These are phyloP conservation scores for Furnarius figulus DNA, from an alignment of 2,113 vertebrate genomes.

Conservation along the genomic window DNA sequence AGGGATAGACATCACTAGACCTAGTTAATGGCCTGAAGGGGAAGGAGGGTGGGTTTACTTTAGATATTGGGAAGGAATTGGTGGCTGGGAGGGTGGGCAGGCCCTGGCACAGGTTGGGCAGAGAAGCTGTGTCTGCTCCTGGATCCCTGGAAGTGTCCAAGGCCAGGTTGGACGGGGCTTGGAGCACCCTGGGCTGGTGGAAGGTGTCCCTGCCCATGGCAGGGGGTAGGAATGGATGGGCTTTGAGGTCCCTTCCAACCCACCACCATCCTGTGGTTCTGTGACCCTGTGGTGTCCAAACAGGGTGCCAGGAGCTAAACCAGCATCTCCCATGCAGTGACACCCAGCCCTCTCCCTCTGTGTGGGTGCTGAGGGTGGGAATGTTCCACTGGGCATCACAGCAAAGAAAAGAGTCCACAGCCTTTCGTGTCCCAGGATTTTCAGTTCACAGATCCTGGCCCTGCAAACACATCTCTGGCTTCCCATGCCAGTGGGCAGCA, in stretches of 20 bases:
- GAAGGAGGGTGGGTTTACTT: not conserved
- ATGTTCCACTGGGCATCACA: not conserved
- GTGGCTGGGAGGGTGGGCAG: not conserved
- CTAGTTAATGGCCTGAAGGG: not conserved
- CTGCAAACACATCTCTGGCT: not conserved
- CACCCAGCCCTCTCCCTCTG: not conserved
- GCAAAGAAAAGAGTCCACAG: not conserved
- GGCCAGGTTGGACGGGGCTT: not conserved
- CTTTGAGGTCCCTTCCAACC: not conserved
- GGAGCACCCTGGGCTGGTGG: not conserved
- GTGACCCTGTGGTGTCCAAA: rapidly evolving
- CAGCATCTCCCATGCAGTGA: not conserved
- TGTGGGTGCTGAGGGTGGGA: too few relatives aligned
- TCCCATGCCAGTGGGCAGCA: not conserved
- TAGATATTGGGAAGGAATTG: not conserved
- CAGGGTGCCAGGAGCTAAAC: not conserved
- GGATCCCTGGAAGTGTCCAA: not conserved
- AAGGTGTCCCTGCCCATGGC: not conserved
- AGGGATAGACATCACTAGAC: not conserved
- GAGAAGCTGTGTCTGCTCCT: not conserved
- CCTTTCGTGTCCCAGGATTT: not conserved
- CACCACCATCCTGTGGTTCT: not conserved
- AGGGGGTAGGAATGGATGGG: not conserved
- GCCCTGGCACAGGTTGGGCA: not conserved
- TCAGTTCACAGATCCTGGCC: not conserved